Conservation (phyloP, 2,888 invertebrate species). For the Erebia palarica region DNA sequence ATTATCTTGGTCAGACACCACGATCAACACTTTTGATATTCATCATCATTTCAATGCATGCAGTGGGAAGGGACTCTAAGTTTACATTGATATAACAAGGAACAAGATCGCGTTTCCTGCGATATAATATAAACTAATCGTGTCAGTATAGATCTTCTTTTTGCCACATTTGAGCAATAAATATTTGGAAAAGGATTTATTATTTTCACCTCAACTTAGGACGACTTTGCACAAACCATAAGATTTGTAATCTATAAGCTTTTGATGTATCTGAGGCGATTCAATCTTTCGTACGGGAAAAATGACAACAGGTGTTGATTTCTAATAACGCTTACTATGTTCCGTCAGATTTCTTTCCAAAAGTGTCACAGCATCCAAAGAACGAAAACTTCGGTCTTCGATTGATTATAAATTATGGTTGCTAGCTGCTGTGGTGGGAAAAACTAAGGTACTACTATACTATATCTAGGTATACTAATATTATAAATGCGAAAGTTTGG, state of each 20-base stretch:
- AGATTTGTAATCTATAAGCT: slow-evolving; percentile 9
- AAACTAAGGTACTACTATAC: too few relatives aligned
- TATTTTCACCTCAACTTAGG: neutral
- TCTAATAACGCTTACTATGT: neutral
- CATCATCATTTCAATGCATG: neutral
- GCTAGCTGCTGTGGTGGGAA: too few relatives aligned
- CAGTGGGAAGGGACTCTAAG: too few relatives aligned
- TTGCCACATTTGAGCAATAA: neutral
- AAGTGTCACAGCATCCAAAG: too few relatives aligned
- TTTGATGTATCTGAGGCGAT: neutral
- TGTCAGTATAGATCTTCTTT: neutral
- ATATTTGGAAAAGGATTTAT: slow-evolving; percentile 9
- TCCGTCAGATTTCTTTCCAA: too few relatives aligned
- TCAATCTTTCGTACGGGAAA: neutral
- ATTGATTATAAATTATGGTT: too few relatives aligned
- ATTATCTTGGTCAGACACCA: too few relatives aligned
- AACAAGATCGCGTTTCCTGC: too few relatives aligned
- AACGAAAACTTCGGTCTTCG: too few relatives aligned
- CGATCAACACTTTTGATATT: neutral
- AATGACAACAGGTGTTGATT: neutral
- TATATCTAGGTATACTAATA: too few relatives aligned
- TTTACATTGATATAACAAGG: too few relatives aligned
- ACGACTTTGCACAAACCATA: slow-evolving; percentile 2
- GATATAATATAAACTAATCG: neutral
- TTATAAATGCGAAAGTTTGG: too few relatives aligned